Conservation (phyloP, 2,888 invertebrate genomes). For the Lochmaea crataegi region DNA sequence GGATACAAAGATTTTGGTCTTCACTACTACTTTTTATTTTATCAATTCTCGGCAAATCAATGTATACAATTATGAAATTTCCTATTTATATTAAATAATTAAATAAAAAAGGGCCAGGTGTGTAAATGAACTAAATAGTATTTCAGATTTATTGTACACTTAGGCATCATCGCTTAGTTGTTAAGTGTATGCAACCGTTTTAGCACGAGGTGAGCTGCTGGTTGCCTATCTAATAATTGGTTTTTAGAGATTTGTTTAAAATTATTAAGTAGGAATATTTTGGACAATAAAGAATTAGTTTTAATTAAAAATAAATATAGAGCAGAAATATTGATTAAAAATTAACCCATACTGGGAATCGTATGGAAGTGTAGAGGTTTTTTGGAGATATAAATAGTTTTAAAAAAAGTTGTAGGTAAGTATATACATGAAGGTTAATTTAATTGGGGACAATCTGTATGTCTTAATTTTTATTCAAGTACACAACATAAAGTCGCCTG, state of each 20-base stretch:
- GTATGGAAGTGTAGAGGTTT: too few relatives aligned
- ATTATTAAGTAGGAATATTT: too few relatives aligned
- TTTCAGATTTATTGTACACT: neutral
- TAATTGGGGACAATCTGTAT: constrained; percentile 10
- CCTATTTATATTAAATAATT: neutral
- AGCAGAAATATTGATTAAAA: too few relatives aligned
- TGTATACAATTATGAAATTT: neutral
- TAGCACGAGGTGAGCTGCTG: neutral
- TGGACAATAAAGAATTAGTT: too few relatives aligned
- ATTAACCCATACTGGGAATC: too few relatives aligned
- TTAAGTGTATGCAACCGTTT: neutral
- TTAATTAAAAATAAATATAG: too few relatives aligned
- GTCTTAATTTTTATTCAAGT: neutral
- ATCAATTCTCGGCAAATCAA: neutral
- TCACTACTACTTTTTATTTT: neutral
- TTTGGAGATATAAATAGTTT: too few relatives aligned
- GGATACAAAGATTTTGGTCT: neutral
- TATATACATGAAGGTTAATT: neutral
- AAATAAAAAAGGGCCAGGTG: neutral
- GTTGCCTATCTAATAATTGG: neutral
- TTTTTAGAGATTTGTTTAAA: neutral
- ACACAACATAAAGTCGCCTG: constrained; percentile 15
- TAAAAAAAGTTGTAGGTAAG: too few relatives aligned
- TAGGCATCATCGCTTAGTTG: neutral
- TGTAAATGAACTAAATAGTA: neutral